Evolutionary conservation across 2,113 vertebrate species (phyloP), one percentile per base, ranked within the genome.

Genomic region (Raja brachyura): DNA sequence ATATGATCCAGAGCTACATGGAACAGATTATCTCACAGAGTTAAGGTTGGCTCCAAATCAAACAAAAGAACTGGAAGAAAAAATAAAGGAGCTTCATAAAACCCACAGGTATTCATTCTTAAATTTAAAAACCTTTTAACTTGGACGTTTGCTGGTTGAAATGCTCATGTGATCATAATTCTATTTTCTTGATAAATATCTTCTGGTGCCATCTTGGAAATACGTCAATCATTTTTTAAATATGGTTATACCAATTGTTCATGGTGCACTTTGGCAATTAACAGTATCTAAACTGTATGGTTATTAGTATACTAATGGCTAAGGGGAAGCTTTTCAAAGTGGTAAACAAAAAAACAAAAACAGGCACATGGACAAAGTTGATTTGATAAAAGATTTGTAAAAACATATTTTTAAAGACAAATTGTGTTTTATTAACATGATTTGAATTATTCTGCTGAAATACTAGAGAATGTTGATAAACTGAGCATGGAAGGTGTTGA

Each of bases 11-110:
- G 98, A 99, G 25, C 95, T 98, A 0, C 98, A 99, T 1, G 94
- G 96, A 14, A 93, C 93, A 0, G 97, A 98, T 85, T 99, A 99
- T 54, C 96, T 98, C 93, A 98, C 93, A 93, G 97, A 98, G n/a
- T 97, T 99, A 95, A 98, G 97, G 94, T 94, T 99, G 94, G 98
- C 97, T 68, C 97, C 97, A 7, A 98, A 98, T 93, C 98, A 98
- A 96, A 98, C 98, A 59, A 98, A 97, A 95, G 98, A 99, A 94
- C 98, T 99, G 4, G 98, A 99, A 95, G 98, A 98, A 93, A 99
- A 99, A 94, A 97, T 99, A 95, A 97, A 97, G 96, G 98, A 99
- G 94, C 97, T 99, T 78, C 98, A 99, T 94, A 98, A 96, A 93
- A 98, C 98, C 0, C 99, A 99, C 94, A 98, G 97, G 99, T 99